Base-by-base conservation (phyloP, 1,140 invertebrate genomes). In the Melanaphis sacchari region DNA sequence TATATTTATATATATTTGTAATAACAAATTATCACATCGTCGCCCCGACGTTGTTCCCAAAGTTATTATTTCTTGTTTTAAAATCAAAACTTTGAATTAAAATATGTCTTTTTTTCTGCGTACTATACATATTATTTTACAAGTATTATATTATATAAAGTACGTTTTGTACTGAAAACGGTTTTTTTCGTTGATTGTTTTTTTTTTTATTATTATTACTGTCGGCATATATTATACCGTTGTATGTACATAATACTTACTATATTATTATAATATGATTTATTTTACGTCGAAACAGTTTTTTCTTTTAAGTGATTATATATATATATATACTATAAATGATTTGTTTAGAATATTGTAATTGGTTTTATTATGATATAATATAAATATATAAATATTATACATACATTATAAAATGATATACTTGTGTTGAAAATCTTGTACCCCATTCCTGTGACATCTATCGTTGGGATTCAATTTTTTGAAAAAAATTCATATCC, bases 311-410 rank as follows among this genome's bases (percentile, higher is more conserved):
- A 41, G 26, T 41, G 38, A 41, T 59, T 43, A 76, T 18, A 76
- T 18, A 76, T 76, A 66, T 66, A 66, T 59, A 54, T 7, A 24
- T 54, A 59, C 11, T 66, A 46, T 90, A 84, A 84, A 49, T 85
- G 81, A 93, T 93, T 84, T 93, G 81, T 93, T 93, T 93, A 93
- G 91, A 93, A 85, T 85, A 93, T 93, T 93, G 91, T 93, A 92
- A 82, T 93, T 81, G 91, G 76, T 93, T 66, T 66, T 90, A 90
- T 41, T 1, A 36, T 52, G 46, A 41, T 41, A 90, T 90, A 22
- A 40, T 90, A 90, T 90, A 41, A 18, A 40, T 90, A 26, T 54
- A 40, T 54, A 38, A 9, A 31, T 59, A 40, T 90, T 66, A 66
- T 90, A 66, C 59, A 52, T 36, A 18, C 52, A 52, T 59, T 59